Percentiles rank a stretch among this genome's conserved stretches.
These are phyloP conservation scores for Eulemur rufifrons DNA, from an alignment of 2,113 vertebrate genomes.

Conservation along the genomic window DNA sequence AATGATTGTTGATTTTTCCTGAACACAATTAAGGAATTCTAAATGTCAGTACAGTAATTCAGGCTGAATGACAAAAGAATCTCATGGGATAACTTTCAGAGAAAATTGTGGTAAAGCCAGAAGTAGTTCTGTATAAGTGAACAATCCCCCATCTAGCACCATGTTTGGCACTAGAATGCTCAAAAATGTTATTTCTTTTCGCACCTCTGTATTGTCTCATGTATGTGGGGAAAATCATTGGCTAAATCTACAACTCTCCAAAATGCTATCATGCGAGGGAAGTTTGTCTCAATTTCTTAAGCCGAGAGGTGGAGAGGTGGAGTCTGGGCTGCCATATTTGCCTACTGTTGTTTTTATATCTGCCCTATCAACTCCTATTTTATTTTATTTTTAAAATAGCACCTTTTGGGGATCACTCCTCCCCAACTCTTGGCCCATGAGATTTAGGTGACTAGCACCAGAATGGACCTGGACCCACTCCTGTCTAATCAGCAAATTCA, in stretches of 20 bases:
- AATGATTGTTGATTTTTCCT: constrained; percentile 1
- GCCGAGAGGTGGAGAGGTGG: neutral
- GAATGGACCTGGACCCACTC: too few species aligned
- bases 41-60: neutral
- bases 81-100: neutral
- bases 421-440: neutral
- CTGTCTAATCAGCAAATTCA: neutral
- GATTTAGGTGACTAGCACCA: neutral
- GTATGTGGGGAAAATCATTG: neutral
- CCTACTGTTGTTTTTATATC: neutral
- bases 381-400: neutral
- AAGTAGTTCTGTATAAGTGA: neutral
- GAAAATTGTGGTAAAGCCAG: neutral
- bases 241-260: neutral
- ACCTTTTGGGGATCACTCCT: neutral
- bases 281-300: neutral
- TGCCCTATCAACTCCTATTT: neutral
- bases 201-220: neutral
- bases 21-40: constrained; percentile 7
- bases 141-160: too few species aligned
- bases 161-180: neutral
- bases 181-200: neutral
- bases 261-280: neutral
- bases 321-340: neutral
- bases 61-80: neutral